Conservation (phyloP, 1,140 invertebrate genomes). For the Armadillidium nasatum region DNA sequence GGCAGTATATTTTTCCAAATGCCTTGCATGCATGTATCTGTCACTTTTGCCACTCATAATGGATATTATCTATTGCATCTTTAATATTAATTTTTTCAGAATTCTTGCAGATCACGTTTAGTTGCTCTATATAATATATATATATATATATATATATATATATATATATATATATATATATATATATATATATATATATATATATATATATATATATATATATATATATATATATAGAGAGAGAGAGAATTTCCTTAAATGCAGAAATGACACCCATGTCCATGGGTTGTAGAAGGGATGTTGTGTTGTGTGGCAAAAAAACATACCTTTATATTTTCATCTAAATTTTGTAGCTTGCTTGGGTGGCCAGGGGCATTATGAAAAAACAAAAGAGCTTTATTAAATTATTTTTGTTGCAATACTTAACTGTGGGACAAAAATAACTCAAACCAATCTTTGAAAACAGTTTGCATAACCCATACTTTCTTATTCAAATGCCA, state of each 20-base stretch:
- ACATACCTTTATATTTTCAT: neutral
- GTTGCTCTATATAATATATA: too few relatives aligned
- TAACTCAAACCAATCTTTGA: neutral
- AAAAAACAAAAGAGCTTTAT: neutral
- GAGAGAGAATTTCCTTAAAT: neutral
- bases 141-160: too few relatives aligned
- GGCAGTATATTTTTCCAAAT: too few relatives aligned
- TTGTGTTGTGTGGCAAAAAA: neutral
- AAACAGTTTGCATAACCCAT: neutral
- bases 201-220: too few relatives aligned
- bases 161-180: too few relatives aligned
- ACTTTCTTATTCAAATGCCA: constrained; percentile 14
- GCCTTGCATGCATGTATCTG: too few relatives aligned
- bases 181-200: too few relatives aligned
- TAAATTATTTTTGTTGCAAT: constrained; percentile 10
- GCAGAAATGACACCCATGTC: neutral
- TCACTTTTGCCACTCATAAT: too few relatives aligned
- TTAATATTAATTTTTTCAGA: too few relatives aligned
- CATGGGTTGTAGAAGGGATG: neutral
- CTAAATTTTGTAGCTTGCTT: neutral
- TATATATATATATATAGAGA: too few relatives aligned
- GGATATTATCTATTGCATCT: too few relatives aligned
- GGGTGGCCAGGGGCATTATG: constrained; percentile 16
- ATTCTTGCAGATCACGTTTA: too few relatives aligned
- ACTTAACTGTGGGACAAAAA: constrained; percentile 8